Evolutionary conservation across 2,113 vertebrate species (phyloP).

Genomic region (Speoplatyrhinus poulsoni): DNA sequence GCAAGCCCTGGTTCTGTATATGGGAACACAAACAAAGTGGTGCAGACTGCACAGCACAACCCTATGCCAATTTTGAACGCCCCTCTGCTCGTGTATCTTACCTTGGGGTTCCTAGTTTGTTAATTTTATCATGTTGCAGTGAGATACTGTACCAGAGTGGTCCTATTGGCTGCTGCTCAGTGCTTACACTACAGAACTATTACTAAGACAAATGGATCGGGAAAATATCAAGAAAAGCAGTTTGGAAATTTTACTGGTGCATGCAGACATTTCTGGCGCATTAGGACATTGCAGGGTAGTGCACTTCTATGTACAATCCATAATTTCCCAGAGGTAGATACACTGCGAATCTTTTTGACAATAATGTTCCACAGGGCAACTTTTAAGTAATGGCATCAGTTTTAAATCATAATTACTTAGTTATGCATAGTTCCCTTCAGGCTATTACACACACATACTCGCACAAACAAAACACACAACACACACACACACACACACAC

Average conservation of each 20-base stretch:
- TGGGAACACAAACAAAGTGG: too few species aligned
- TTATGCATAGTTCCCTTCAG: background rate
- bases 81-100: too few species aligned
- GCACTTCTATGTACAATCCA: background rate
- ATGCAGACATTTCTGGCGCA: background rate
- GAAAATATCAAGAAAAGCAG: constrained; percentile 4
- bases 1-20: too few species aligned
- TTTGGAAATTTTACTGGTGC: constrained; percentile 3
- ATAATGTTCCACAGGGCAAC: background rate
- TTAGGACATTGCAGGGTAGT: constrained; percentile 10
- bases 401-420: too few species aligned
- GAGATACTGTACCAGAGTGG: background rate
- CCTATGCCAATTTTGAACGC: too few species aligned
- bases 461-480: background rate
- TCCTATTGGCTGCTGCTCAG: background rate
- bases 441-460: background rate
- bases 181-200: constrained; percentile 20
- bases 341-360: background rate
- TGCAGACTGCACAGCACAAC: too few species aligned
- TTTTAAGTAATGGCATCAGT: too few species aligned
- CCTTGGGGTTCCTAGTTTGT: too few species aligned
- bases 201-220: constrained; percentile 31
- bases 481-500: background rate
- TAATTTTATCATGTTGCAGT: background rate
- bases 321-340: constrained; percentile 3